Evolutionary conservation across 2,888 invertebrate species (phyloP).

Genomic region (Prosopocoilus inquinatus): DNA sequence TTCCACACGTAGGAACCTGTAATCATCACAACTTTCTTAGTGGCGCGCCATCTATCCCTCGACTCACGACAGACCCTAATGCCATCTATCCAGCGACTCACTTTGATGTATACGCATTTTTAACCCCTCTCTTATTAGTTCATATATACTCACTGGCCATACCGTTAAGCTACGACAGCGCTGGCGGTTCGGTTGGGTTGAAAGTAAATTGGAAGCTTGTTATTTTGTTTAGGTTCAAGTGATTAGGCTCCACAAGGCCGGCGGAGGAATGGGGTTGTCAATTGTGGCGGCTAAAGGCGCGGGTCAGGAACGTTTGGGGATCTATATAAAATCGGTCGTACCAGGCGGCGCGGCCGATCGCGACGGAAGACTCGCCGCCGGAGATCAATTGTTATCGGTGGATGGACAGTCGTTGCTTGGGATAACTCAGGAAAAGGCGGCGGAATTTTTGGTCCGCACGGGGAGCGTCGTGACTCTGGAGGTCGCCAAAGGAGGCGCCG

Average conservation of each 20-base stretch:
- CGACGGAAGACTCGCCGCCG: slow-evolving; percentile 92
- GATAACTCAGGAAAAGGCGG: slow-evolving; percentile 84
- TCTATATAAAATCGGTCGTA: slow-evolving; percentile 98
- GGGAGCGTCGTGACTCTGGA: slow-evolving; percentile 92
- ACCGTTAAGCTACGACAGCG: too few relatives aligned
- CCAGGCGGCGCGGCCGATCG: slow-evolving; percentile 89
- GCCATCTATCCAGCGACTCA: too few relatives aligned
- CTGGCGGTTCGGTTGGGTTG: too few relatives aligned
- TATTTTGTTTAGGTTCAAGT: slow-evolving; percentile 59
- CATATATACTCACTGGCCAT: too few relatives aligned
- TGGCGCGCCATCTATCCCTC: too few relatives aligned
- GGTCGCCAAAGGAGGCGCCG: slow-evolving; percentile 97
- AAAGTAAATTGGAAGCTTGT: not conserved
- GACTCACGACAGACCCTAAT: too few relatives aligned
- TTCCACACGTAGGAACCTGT: too few relatives aligned
- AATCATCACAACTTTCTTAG: too few relatives aligned
- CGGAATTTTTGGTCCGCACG: slow-evolving; percentile 91
- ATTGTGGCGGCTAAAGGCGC: slow-evolving; percentile 91
- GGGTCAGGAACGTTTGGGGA: slow-evolving; percentile 70
- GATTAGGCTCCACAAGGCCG: slow-evolving; percentile 89
- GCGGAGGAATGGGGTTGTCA: slow-evolving; percentile 96
- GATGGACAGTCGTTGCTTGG: slow-evolving; percentile 83
- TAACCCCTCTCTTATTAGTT: too few relatives aligned
- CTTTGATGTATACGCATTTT: too few relatives aligned
- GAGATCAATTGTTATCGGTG: slow-evolving; percentile 94